A percentile compares a stretch with the other conserved stretches of the same genome.
phyloP scores from a whole-genome alignment of 2,888 invertebrate species.

The Drosophila siamana region DNA sequence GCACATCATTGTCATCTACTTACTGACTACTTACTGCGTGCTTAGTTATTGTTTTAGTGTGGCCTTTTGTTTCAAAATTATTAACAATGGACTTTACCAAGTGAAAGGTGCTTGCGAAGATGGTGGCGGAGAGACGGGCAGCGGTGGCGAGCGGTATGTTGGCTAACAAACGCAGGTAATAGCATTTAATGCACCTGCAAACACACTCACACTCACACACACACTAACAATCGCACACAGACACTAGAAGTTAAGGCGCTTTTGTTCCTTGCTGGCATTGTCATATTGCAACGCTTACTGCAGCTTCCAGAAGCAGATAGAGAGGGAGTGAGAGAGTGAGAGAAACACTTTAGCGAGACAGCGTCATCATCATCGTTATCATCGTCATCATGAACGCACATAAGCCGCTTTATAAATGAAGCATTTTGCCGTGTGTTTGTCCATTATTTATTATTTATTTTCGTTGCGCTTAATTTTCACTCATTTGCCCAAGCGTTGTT shows the following conservation, averaged over 20 bases:
- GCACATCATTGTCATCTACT: constrained; percentile 72
- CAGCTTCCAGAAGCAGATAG: constrained; percentile 13
- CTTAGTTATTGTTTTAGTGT: constrained; percentile 81
- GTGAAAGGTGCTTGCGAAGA: constrained; percentile 52
- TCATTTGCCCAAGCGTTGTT: constrained; percentile 25
- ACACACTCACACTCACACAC: constrained; percentile 22
- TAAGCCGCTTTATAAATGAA: constrained; percentile 74
- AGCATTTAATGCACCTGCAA: constrained; percentile 80
- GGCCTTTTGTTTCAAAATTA: constrained; percentile 78
- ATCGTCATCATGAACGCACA: constrained; percentile 27
- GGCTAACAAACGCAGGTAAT: constrained; percentile 52
- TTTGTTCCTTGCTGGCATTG: constrained; percentile 65
- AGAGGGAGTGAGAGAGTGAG: not conserved
- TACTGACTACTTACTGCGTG: constrained; percentile 77
- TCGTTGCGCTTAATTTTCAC: constrained; percentile 53
- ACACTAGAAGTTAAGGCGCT: constrained; percentile 54
- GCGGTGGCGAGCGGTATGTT: not conserved
- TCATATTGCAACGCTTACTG: constrained; percentile 47
- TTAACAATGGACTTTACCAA: constrained; percentile 71
- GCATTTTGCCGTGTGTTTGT: constrained; percentile 48
- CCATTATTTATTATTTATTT: constrained; percentile 67
- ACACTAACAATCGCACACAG: constrained; percentile 11
- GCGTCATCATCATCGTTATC: constrained; percentile 31
- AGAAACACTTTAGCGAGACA: constrained; percentile 23
- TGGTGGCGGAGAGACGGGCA: not conserved